Percentiles rank a stretch among this genome's conserved stretches.
Conservation (phyloP, 2,797 vertebrate species). For the Chromobotia macracanthus region DNA sequence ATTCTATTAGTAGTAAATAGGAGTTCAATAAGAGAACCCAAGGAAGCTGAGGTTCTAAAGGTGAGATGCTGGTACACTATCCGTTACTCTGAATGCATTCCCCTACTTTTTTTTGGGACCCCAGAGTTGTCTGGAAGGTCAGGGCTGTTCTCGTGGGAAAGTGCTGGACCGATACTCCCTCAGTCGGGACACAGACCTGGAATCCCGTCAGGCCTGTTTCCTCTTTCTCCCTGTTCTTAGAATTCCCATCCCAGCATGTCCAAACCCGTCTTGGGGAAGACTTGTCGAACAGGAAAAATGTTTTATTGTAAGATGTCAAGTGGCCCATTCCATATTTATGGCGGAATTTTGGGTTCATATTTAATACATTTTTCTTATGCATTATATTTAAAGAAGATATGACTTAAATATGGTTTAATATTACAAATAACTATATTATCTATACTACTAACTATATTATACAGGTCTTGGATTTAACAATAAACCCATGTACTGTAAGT, state of each 20-base stretch:
- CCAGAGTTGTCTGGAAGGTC: slow-evolving; percentile 16
- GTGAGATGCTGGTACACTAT: too few relatives aligned
- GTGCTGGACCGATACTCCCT: slow-evolving; percentile 58
- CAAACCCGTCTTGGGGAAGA: slow-evolving; percentile 68
- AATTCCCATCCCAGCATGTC: slow-evolving; percentile 56
- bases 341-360: neutral
- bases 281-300: slow-evolving; percentile 63
- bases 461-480: too few relatives aligned
- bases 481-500: too few relatives aligned
- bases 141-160: slow-evolving; percentile 61
- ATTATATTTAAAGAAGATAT: too few relatives aligned
- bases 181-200: slow-evolving; percentile 50
- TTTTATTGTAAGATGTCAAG: slow-evolving; percentile 1
- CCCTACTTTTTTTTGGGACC: too few relatives aligned
- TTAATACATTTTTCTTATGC: neutral
- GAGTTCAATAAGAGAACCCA: too few relatives aligned
- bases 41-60: too few relatives aligned
- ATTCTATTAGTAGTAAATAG: too few relatives aligned
- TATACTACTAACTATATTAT: too few relatives aligned
- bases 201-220: slow-evolving; percentile 60
- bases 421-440: too few relatives aligned
- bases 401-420: too few relatives aligned
- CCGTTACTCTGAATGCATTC: too few relatives aligned
- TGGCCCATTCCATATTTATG: neutral
- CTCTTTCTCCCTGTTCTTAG: slow-evolving; percentile 52